Evolutionary conservation across 2,888 invertebrate species (phyloP).

Genomic region (Podabrus alpinus): DNA sequence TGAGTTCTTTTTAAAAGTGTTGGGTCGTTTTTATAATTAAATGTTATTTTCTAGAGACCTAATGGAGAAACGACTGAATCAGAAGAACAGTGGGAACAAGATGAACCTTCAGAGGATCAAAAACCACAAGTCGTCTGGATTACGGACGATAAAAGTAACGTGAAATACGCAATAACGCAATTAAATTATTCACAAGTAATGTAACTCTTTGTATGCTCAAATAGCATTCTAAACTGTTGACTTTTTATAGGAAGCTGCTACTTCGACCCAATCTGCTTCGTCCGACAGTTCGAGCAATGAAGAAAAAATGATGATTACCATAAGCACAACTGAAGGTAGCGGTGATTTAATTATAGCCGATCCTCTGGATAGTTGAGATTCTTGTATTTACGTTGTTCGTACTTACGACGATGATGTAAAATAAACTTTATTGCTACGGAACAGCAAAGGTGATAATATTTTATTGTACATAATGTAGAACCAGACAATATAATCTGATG

Average conservation of each 20-base stretch:
- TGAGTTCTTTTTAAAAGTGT: conserved; percentile 53
- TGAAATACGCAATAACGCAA: conserved; percentile 55
- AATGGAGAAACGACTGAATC: conserved; percentile 36
- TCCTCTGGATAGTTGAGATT: conserved; percentile 43
- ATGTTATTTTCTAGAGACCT: conserved; percentile 40
- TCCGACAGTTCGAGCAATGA: conserved; percentile 75
- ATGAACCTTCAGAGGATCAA: conserved; percentile 26
- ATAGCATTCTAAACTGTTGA: conserved; percentile 4
- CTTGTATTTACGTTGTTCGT: conserved; percentile 17
- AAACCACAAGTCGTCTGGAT: conserved; percentile 51
- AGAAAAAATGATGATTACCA: conserved; percentile 77
- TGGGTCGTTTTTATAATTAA: background rate
- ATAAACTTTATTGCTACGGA: too few species aligned
- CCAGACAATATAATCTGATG: too few species aligned
- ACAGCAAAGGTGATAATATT: too few species aligned
- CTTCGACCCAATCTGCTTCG: conserved; percentile 73
- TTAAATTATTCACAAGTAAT: conserved; percentile 56
- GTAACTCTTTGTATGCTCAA: background rate
- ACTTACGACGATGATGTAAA: conserved; percentile 8
- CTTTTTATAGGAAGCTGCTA: conserved; percentile 66
- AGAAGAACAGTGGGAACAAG: conserved; percentile 39
- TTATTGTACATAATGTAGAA: too few species aligned
- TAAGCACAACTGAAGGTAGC: conserved; percentile 62
- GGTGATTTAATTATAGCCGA: conserved; percentile 55
- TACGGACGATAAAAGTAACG: conserved; percentile 51